Conservation (phyloP, 2,797 vertebrate genomes). For the Ctenopoma multispine region DNA sequence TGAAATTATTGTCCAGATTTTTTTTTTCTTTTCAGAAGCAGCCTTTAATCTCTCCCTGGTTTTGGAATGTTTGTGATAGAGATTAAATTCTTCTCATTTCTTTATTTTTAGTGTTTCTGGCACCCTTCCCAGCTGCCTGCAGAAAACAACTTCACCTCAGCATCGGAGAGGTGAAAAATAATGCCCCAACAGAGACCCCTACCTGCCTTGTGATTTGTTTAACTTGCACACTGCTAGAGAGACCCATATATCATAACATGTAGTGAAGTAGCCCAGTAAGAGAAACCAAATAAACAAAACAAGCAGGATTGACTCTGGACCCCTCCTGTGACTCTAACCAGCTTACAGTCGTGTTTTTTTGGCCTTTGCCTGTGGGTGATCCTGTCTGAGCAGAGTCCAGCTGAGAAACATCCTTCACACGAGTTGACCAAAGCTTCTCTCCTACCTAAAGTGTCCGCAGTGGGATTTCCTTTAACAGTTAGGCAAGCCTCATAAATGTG, state of each 20-base stretch:
- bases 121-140: slow-evolving; percentile 63
- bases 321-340: slow-evolving; percentile 39
- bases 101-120: slow-evolving; percentile 79
- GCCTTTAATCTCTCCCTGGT: slow-evolving; percentile 71
- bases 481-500: slow-evolving; percentile 56
- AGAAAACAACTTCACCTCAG: slow-evolving; percentile 40
- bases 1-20: slow-evolving; percentile 70
- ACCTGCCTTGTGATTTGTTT: slow-evolving; percentile 69
- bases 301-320: slow-evolving; percentile 50
- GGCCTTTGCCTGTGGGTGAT: slow-evolving; percentile 43
- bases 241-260: slow-evolving; percentile 74
- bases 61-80: slow-evolving; percentile 70
- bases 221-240: slow-evolving; percentile 53
- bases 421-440: slow-evolving; percentile 48
- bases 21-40: slow-evolving; percentile 74
- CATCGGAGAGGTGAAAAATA: slow-evolving; percentile 62
- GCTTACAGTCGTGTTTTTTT: slow-evolving; percentile 47
- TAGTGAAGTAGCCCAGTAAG: slow-evolving; percentile 63
- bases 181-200: slow-evolving; percentile 63
- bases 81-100: slow-evolving; percentile 77
- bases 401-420: slow-evolving; percentile 45
- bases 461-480: slow-evolving; percentile 61
- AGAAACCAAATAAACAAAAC: slow-evolving; percentile 70
- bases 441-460: slow-evolving; percentile 37
- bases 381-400: slow-evolving; percentile 45